These are phyloP conservation scores for Isaurus tuberculatus DNA, from an alignment of 92 coral and sea anemone genomes.

Conservation along the genomic window DNA sequence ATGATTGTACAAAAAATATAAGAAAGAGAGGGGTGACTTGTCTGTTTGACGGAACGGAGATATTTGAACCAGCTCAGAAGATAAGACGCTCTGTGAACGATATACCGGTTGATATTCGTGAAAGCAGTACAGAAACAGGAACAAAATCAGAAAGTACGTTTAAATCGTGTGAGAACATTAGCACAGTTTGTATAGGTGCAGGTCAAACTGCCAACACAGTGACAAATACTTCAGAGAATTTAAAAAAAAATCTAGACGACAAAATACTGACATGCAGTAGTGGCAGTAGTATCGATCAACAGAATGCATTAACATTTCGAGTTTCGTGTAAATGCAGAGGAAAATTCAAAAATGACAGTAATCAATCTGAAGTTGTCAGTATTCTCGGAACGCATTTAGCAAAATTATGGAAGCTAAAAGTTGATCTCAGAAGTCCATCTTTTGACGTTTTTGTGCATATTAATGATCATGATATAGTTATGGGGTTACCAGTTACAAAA, in stretches of 20 bases:
- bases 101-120: background rate
- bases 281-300: background rate
- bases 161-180: background rate
- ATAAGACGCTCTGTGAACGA: slow-evolving; percentile 4
- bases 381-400: slow-evolving; percentile 22
- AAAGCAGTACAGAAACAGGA: background rate
- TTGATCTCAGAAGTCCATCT: slow-evolving; percentile 33
- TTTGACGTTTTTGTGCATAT: slow-evolving; percentile 28
- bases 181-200: background rate
- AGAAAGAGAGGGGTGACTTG: background rate
- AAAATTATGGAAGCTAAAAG: slow-evolving; percentile 27
- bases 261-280: background rate
- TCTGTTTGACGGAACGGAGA: background rate
- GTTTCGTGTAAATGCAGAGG: slow-evolving; percentile 47
- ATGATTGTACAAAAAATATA: background rate
- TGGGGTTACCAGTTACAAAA: slow-evolving; percentile 34
- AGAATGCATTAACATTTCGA: slow-evolving; percentile 16
- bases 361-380: slow-evolving; percentile 23
- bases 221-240: background rate
- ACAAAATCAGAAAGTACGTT: background rate
- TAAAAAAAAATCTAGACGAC: background rate
- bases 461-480: slow-evolving; percentile 16
- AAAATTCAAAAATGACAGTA: background rate
- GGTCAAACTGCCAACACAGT: background rate
- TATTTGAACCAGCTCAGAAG: background rate